These are phyloP conservation scores for Lophochroa leadbeateri DNA, from an alignment of 2,113 vertebrate genomes.

Conservation along the genomic window DNA sequence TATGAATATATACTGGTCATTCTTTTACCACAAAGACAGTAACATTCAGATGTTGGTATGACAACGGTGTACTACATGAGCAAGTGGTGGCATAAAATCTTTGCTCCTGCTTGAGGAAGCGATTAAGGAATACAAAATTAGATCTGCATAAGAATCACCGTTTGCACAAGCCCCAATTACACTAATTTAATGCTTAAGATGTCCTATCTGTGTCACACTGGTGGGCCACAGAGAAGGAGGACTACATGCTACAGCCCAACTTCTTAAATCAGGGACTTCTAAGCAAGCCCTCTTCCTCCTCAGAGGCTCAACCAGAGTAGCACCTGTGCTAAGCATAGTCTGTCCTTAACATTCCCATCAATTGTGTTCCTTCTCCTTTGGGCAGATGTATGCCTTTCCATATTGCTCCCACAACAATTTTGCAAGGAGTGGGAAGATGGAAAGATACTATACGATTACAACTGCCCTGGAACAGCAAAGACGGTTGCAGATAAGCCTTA, in stretches of 20 bases:
- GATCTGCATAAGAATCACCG: background rate
- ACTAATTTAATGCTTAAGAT: background rate
- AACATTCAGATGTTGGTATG: background rate
- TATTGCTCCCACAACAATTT: background rate
- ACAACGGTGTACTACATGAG: background rate
- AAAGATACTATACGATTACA: fast-evolving
- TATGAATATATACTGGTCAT: background rate
- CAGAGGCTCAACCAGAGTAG: background rate
- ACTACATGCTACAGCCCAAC: background rate
- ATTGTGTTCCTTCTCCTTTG: background rate
- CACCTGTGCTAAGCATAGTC: background rate
- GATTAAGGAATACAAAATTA: background rate
- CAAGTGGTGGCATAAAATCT: background rate
- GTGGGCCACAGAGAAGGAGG: background rate
- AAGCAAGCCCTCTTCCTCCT: background rate
- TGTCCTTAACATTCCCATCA: background rate
- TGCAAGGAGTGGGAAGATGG: background rate
- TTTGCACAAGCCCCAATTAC: background rate
- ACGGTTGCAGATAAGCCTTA: background rate
- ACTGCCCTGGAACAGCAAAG: background rate
- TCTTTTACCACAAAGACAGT: background rate
- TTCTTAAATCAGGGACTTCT: background rate
- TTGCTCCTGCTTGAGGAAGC: background rate
- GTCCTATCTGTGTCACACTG: background rate
- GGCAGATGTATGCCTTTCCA: background rate